phyloP scores from a whole-genome alignment of 2,797 vertebrate species.

The Morus bassanus region DNA sequence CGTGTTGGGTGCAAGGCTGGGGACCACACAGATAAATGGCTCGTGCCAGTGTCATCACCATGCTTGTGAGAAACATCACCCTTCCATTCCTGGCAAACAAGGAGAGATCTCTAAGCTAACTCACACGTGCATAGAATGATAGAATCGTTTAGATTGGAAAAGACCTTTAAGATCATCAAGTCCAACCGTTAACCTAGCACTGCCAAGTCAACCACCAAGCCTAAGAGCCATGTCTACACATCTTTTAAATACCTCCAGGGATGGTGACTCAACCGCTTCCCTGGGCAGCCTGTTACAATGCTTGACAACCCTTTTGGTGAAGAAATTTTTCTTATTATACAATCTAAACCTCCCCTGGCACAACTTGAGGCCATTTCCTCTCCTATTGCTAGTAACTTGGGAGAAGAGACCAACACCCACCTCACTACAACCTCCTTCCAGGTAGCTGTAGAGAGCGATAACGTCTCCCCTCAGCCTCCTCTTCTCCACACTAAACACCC shows the following conservation, averaged over 20 bases:
- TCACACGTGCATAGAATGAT: accelerated
- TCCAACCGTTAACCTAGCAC: background rate
- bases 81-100: background rate
- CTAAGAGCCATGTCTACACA: background rate
- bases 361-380: no score
- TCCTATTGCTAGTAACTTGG: no score
- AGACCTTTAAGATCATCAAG: background rate
- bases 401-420: no score
- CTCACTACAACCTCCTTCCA: no score
- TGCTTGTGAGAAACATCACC: background rate
- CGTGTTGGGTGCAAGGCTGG: accelerated
- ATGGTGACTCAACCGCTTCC: background rate
- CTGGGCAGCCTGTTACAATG: background rate
- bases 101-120: background rate
- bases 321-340: background rate
- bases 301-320: background rate
- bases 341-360: no score
- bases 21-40: background rate
- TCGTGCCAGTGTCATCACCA: background rate
- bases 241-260: background rate
- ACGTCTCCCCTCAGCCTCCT: background rate
- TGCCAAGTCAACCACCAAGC: background rate
- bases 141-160: background rate
- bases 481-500: background rate
- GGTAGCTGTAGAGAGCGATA: background rate